Percentiles rank a stretch among this genome's conserved stretches.
These are phyloP conservation scores for Aphidius gifuensis DNA, from an alignment of 1,140 invertebrate species.

Conservation along the genomic window DNA sequence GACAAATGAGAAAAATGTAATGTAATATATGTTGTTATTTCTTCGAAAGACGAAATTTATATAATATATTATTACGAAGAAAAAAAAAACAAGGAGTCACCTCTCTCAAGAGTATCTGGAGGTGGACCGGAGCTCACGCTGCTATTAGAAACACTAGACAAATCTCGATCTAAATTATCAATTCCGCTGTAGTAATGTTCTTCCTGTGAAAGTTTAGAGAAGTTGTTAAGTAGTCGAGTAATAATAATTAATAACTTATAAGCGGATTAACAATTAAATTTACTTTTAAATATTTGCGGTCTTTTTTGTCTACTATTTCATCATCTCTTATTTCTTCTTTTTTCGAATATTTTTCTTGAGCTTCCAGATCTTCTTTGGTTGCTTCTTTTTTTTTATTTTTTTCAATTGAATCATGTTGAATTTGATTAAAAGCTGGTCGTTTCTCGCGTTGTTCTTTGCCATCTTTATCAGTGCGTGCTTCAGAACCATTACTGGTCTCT, in stretches of 20 bases:
- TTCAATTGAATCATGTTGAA: conserved; percentile 44
- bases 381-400: conserved; percentile 49
- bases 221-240: background rate
- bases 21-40: background rate
- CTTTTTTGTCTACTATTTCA: conserved; percentile 49
- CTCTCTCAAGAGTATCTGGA: conserved; percentile 58
- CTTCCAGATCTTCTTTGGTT: conserved; percentile 45
- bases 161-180: conserved; percentile 53
- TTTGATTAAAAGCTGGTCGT: conserved; percentile 40
- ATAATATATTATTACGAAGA: background rate
- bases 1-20: conserved; percentile 24
- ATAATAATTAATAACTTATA: no score
- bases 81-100: conserved; percentile 32
- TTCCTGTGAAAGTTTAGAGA: conserved; percentile 51
- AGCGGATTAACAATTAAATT: no score
- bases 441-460: conserved; percentile 51
- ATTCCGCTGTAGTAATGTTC: conserved; percentile 51
- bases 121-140: conserved; percentile 50
- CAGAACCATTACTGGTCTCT: conserved; percentile 50
- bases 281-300: conserved; percentile 50
- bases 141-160: conserved; percentile 58
- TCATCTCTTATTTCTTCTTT: conserved; percentile 57
- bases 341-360: conserved; percentile 54
- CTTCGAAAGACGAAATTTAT: no score
- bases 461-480: conserved; percentile 43